Evolutionary conservation across 2,113 vertebrate species (phyloP).

Genomic region (Ameiurus melas): DNA sequence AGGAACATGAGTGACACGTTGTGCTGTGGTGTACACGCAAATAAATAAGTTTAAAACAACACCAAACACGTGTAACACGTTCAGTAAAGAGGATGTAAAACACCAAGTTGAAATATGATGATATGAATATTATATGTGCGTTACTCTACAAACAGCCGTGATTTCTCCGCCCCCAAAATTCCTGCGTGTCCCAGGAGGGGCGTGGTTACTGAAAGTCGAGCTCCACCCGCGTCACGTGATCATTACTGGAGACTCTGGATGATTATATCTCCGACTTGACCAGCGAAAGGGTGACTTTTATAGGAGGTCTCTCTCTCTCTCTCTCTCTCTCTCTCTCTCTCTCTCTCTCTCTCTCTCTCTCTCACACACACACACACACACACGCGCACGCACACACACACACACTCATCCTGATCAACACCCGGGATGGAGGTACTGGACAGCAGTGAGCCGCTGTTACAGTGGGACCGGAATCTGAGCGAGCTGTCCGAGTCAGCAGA

Average conservation of each 20-base stretch:
- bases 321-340: too few relatives aligned
- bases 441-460: constrained; percentile 79
- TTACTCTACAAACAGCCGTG: not conserved
- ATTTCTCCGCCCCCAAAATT: not conserved
- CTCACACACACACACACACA: not conserved
- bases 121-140: not conserved
- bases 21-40: not conserved
- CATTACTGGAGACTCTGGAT: not conserved
- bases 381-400: not conserved
- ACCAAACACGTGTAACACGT: not conserved
- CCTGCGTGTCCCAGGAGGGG: not conserved
- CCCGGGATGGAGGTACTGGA: constrained; percentile 86
- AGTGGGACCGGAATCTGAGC: constrained; percentile 92
- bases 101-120: not conserved
- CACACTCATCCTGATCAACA: not conserved
- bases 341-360: too few relatives aligned
- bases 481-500: constrained; percentile 91
- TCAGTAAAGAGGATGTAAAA: too few relatives aligned
- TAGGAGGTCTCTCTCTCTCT: too few relatives aligned
- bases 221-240: not conserved
- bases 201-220: not conserved
- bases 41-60: not conserved
- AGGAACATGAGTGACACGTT: not conserved
- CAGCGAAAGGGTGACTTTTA: not conserved
- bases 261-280: not conserved